Percentiles rank a stretch among this genome's conserved stretches.
Evolutionary conservation across 2,888 invertebrate species (phyloP).

Genomic region (Drosophila rubida): DNA sequence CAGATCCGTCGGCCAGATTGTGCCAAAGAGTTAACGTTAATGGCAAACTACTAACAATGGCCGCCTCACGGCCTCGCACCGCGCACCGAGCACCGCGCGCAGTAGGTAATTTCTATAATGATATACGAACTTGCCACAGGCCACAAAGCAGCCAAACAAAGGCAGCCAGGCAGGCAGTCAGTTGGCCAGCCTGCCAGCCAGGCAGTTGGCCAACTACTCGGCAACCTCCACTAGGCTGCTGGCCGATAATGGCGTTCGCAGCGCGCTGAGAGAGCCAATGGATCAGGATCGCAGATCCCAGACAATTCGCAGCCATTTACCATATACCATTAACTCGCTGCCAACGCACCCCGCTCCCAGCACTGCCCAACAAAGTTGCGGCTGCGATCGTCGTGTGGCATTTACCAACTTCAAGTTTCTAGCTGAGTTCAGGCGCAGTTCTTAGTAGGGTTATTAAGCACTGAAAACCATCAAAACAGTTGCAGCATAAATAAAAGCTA

Average conservation of each 20-base stretch:
- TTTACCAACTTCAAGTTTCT: too few relatives aligned
- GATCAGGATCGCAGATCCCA: constrained; percentile 50
- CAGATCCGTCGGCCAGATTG: constrained; percentile 69
- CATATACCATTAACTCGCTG: constrained; percentile 44
- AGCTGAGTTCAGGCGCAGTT: too few relatives aligned
- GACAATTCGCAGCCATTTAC: constrained; percentile 50
- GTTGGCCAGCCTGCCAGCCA: background rate
- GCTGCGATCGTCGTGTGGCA: background rate
- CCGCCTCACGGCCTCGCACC: constrained; percentile 39
- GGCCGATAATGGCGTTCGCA: constrained; percentile 64
- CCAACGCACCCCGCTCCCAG: constrained; percentile 29
- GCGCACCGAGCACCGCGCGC: constrained; percentile 48
- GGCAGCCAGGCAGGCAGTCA: constrained; percentile 33
- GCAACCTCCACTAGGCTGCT: constrained; percentile 40
- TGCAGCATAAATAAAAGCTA: too few relatives aligned
- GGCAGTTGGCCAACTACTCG: constrained; percentile 41
- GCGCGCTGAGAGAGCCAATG: constrained; percentile 43
- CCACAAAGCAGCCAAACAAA: constrained; percentile 57
- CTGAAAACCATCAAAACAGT: too few relatives aligned
- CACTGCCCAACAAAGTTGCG: constrained; percentile 24
- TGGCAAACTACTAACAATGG: constrained; percentile 78
- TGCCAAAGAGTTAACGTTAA: constrained; percentile 77
- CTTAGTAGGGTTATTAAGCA: too few relatives aligned
- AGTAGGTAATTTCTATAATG: constrained; percentile 81
- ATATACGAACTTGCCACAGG: constrained; percentile 79